A percentile compares a stretch with the other conserved stretches of the same genome.
Conservation (phyloP, 2,113 vertebrate species). For the Shinisaurus crocodilurus region DNA sequence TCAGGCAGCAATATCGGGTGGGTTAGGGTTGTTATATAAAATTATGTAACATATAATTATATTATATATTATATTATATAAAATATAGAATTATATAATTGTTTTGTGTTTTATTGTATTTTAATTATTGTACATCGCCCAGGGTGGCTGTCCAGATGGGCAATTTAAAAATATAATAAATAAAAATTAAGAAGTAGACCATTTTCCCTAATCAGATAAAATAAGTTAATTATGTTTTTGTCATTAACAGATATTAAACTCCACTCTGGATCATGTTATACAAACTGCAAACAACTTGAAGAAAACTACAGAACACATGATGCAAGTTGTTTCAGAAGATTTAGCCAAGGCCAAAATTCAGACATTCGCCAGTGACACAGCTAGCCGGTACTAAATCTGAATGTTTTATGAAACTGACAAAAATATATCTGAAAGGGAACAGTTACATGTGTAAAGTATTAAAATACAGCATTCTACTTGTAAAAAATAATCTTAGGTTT, state of each 20-base stretch:
- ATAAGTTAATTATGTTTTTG: constrained; percentile 45
- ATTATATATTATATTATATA: too few species aligned
- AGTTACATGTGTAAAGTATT: background rate
- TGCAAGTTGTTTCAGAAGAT: constrained; percentile 83
- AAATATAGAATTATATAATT: too few species aligned
- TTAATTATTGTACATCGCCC: too few species aligned
- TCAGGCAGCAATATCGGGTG: too few species aligned
- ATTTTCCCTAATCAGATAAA: background rate
- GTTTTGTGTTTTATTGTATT: too few species aligned
- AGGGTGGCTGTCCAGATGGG: too few species aligned
- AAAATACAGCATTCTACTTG: background rate
- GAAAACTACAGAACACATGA: constrained; percentile 88
- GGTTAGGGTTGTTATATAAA: too few species aligned
- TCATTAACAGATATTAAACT: constrained; percentile 79
- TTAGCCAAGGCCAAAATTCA: constrained; percentile 77
- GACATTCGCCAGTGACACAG: constrained; percentile 41
- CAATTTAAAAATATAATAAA: too few species aligned
- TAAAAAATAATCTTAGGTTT: background rate
- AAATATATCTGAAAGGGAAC: background rate
- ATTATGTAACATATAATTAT: too few species aligned
- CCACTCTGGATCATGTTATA: constrained; percentile 86
- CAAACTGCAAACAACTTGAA: constrained; percentile 86
- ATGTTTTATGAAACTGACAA: background rate
- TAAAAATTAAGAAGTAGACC: background rate
- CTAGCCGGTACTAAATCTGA: constrained; percentile 10